Percentiles rank a stretch among this genome's conserved stretches.
Conservation (phyloP, 2,113 vertebrate genomes). For the Lycaon pictus region DNA sequence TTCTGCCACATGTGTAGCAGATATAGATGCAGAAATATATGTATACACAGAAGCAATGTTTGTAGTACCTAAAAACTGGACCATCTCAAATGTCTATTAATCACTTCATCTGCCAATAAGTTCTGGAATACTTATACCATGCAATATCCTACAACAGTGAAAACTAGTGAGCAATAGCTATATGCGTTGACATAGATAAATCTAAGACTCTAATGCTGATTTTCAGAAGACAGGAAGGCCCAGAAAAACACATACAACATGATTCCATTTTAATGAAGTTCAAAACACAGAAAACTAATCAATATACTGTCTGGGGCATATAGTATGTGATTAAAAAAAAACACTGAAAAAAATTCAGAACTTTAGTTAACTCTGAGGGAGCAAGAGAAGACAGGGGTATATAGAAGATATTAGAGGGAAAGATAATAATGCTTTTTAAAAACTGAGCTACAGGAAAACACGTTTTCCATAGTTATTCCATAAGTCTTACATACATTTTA, state of each 20-base stretch:
- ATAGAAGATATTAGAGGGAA: neutral
- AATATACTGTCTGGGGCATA: neutral
- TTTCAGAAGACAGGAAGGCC: neutral
- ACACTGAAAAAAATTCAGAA: slow-evolving; percentile 30
- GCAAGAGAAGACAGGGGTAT: neutral
- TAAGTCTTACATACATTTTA: neutral
- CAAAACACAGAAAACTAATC: neutral
- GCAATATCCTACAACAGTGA: neutral
- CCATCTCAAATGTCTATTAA: neutral
- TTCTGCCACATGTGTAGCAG: neutral
- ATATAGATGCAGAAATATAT: neutral
- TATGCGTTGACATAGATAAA: neutral
- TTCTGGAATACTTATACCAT: neutral
- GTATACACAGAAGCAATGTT: neutral
- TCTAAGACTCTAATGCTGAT: neutral
- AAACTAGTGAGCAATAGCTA: slow-evolving; percentile 30
- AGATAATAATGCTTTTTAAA: neutral
- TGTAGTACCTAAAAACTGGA: slow-evolving; percentile 18
- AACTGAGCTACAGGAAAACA: neutral
- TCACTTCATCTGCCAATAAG: slow-evolving; percentile 32
- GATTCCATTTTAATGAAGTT: slow-evolving; percentile 26
- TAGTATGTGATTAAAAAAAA: neutral
- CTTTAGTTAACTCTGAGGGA: neutral
- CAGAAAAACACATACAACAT: slow-evolving; percentile 6
- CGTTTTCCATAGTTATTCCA: neutral